phyloP scores from a whole-genome alignment of 2,113 vertebrate genomes.

The Triplophysa tibetana region DNA sequence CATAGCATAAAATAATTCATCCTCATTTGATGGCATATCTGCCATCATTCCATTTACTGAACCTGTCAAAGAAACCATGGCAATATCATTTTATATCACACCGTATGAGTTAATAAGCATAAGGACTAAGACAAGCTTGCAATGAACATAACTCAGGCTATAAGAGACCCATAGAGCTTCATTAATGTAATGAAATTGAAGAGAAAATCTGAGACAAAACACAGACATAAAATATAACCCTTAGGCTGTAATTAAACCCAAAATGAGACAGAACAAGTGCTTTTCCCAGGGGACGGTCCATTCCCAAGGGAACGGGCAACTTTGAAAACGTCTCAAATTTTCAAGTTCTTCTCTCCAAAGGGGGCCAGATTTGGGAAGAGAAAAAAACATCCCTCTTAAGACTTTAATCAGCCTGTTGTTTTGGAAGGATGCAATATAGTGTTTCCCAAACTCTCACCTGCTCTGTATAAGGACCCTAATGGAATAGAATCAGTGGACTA shows the following conservation, averaged over 20 bases:
- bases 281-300: slow-evolving; percentile 1
- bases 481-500: slow-evolving; percentile 16
- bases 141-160: neutral
- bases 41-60: neutral
- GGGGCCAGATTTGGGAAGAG: neutral
- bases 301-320: slow-evolving; percentile 27
- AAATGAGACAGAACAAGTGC: slow-evolving; percentile 15
- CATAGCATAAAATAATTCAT: neutral
- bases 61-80: neutral
- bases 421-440: neutral
- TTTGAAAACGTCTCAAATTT: slow-evolving; percentile 25
- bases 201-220: neutral
- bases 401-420: neutral
- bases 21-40: neutral
- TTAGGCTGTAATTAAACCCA: slow-evolving; percentile 47
- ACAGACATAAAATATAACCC: slow-evolving; percentile 37
- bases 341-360: neutral
- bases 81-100: slow-evolving; percentile 2
- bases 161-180: slow-evolving; percentile 12
- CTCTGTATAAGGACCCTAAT: slow-evolving; percentile 7
- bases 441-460: neutral
- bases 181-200: neutral
- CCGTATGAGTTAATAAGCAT: neutral
- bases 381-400: neutral
- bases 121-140: neutral